phyloP scores from a whole-genome alignment of 92 coral and sea anemone genomes.

The Siderastrea radians region DNA sequence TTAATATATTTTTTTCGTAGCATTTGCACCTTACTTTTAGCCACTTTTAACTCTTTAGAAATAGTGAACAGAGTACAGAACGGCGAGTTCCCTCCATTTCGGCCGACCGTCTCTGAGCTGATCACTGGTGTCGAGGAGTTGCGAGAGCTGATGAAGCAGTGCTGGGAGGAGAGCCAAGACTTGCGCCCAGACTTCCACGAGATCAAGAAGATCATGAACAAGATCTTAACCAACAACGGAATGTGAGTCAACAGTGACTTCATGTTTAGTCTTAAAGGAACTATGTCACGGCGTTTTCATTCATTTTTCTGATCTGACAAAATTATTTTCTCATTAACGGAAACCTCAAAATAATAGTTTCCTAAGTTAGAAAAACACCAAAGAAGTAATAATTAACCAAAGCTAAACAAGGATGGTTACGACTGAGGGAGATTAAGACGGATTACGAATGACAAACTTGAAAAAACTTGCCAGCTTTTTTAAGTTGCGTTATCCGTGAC shows the following conservation, averaged over 20 bases:
- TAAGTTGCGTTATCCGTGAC: too few relatives aligned
- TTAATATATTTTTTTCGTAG: neutral
- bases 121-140: constrained; percentile 93
- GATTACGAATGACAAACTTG: too few relatives aligned
- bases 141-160: constrained; percentile 95
- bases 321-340: too few relatives aligned
- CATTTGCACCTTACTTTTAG: too few relatives aligned
- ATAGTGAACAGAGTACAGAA: constrained; percentile 88
- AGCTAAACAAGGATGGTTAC: too few relatives aligned
- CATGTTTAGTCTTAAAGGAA: neutral
- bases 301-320: too few relatives aligned
- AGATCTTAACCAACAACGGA: constrained; percentile 89
- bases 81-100: constrained; percentile 92
- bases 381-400: too few relatives aligned
- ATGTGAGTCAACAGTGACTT: constrained; percentile 69
- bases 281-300: too few relatives aligned
- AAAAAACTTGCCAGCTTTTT: too few relatives aligned
- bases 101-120: constrained; percentile 92
- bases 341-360: too few relatives aligned
- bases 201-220: constrained; percentile 90
- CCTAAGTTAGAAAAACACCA: too few relatives aligned
- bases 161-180: constrained; percentile 95
- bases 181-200: constrained; percentile 91
- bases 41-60: constrained; percentile 50
- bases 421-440: too few relatives aligned